Conservation (phyloP, 2,113 vertebrate species). For the Urocitellus parryii region DNA sequence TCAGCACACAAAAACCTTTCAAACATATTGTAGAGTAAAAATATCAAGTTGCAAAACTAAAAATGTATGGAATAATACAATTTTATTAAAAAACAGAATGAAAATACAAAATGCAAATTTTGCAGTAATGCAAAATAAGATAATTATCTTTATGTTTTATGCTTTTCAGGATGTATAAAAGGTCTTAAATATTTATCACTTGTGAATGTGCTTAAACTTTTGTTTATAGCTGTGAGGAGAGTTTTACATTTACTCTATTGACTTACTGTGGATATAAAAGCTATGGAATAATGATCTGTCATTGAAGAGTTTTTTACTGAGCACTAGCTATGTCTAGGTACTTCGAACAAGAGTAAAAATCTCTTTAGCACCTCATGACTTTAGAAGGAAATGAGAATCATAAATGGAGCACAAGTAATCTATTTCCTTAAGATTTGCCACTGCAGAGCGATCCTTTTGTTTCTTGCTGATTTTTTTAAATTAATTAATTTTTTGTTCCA, state of each 20-base stretch:
- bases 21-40: not conserved
- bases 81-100: not conserved
- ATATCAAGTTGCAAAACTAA: not conserved
- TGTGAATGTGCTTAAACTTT: not conserved
- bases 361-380: not conserved
- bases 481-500: too few relatives aligned
- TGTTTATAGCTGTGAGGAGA: not conserved
- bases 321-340: not conserved
- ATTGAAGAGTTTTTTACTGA: not conserved
- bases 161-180: slow-evolving; percentile 37
- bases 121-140: not conserved
- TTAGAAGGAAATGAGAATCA: not conserved
- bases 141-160: not conserved
- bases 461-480: not conserved
- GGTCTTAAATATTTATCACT: not conserved
- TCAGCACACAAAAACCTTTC: not conserved
- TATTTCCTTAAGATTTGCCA: not conserved
- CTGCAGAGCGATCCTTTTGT: slow-evolving; percentile 27
- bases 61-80: not conserved
- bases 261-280: not conserved
- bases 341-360: not conserved
- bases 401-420: not conserved
- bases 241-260: not conserved
- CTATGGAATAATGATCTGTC: not conserved
- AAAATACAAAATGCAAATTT: not conserved